phyloP scores from a whole-genome alignment of 2,113 vertebrate genomes.

The Potamarius usumacintae region DNA sequence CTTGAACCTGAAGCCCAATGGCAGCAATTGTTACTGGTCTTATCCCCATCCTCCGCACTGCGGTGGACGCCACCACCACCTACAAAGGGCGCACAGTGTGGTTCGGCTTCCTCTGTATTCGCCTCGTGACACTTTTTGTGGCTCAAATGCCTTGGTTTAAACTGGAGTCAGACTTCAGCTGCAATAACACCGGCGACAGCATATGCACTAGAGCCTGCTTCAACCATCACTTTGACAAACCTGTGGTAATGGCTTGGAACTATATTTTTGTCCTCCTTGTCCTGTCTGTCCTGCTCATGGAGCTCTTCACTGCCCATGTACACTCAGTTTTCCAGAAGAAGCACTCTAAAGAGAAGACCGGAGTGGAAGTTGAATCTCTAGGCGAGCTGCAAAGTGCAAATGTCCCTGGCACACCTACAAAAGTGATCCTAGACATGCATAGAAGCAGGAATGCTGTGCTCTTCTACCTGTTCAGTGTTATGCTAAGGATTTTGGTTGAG shows the following conservation, averaged over 20 bases:
- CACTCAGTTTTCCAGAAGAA: constrained; percentile 45
- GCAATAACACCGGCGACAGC: not conserved
- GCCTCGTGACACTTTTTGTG: constrained; percentile 55
- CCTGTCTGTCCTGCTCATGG: constrained; percentile 57
- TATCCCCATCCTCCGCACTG: constrained; percentile 55
- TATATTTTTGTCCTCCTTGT: constrained; percentile 63
- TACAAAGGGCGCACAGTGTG: constrained; percentile 57
- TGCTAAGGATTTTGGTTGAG: constrained; percentile 59
- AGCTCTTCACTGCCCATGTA: constrained; percentile 64
- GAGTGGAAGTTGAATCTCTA: constrained; percentile 26
- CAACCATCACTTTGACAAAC: constrained; percentile 46
- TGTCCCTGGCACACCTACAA: not conserved
- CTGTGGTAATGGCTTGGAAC: constrained; percentile 47
- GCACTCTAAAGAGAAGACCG: constrained; percentile 34
- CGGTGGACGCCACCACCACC: constrained; percentile 50
- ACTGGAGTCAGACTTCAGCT: constrained; percentile 57
- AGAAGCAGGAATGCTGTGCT: constrained; percentile 56
- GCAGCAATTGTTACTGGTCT: constrained; percentile 64
- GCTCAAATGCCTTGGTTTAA: constrained; percentile 55
- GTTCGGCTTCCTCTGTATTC: constrained; percentile 60
- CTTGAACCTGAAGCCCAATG: constrained; percentile 48
- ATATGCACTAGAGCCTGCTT: constrained; percentile 45
- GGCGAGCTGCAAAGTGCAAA: constrained; percentile 15
- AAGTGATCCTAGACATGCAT: constrained; percentile 58
- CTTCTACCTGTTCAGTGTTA: constrained; percentile 64